These are phyloP conservation scores for Nesoenas mayeri DNA, from an alignment of 2,113 vertebrate genomes.

Conservation along the genomic window DNA sequence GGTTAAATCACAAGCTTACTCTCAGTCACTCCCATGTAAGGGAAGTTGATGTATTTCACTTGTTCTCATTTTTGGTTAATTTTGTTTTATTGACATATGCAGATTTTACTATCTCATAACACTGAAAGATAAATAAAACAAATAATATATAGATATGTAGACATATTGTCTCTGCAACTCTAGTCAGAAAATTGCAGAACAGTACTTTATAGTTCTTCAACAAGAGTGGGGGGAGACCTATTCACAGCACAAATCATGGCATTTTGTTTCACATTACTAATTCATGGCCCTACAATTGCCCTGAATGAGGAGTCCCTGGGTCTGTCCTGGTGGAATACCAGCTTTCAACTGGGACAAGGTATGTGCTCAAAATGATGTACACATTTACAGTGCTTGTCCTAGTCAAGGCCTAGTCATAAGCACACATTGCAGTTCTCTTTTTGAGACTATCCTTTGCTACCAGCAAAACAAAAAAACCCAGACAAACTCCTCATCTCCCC, in stretches of 20 bases:
- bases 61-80: fast-evolving
- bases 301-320: neutral
- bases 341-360: neutral
- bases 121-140: neutral
- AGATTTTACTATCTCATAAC: neutral
- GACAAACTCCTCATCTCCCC: too few species aligned
- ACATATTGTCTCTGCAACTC: too few species aligned
- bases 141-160: fast-evolving
- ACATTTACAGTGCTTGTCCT: neutral
- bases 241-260: neutral
- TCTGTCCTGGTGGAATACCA: neutral
- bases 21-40: neutral
- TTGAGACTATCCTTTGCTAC: neutral
- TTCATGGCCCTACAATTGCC: neutral
- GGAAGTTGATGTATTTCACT: neutral
- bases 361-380: neutral
- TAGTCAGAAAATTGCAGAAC: neutral
- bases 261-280: neutral
- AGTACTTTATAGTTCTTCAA: neutral
- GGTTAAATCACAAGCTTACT: constrained; percentile 22
- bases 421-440: neutral
- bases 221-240: neutral
- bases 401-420: neutral
- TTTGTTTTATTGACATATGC: neutral
- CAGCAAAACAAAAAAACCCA: neutral